These are phyloP conservation scores for Diaprepes abbreviatus DNA, from an alignment of 2,888 invertebrate species.

Conservation along the genomic window DNA sequence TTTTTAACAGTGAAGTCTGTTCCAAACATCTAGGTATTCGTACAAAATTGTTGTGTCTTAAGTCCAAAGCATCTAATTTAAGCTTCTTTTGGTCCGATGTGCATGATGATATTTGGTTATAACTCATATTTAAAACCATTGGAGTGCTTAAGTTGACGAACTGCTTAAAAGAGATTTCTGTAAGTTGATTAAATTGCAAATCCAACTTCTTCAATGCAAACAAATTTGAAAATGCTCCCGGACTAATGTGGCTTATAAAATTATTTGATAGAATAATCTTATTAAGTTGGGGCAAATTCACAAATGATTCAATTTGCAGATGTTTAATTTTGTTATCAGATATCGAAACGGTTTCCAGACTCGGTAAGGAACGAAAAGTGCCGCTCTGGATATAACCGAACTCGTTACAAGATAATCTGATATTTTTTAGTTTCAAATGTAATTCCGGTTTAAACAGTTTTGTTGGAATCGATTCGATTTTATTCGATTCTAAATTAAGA, in stretches of 20 bases:
- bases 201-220: conserved; percentile 84
- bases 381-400: conserved; percentile 76
- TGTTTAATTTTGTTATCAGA: conserved; percentile 83
- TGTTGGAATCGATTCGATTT: conserved; percentile 78
- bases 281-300: conserved; percentile 82
- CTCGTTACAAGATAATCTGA: conserved; percentile 87
- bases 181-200: conserved; percentile 83
- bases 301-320: conserved; percentile 80
- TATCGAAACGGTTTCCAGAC: conserved; percentile 83
- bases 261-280: conserved; percentile 89
- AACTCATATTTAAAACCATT: conserved; percentile 82
- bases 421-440: conserved; percentile 81
- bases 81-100: conserved; percentile 67
- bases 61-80: conserved; percentile 78
- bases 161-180: conserved; percentile 76
- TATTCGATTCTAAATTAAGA: conserved; percentile 89
- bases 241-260: conserved; percentile 79
- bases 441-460: conserved; percentile 78
- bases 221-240: conserved; percentile 81
- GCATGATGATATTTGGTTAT: conserved; percentile 73
- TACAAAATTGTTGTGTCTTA: conserved; percentile 77
- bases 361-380: conserved; percentile 80
- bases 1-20: conserved; percentile 76
- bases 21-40: conserved; percentile 79
- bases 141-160: conserved; percentile 82